Base-by-base conservation (phyloP, 2,888 invertebrate species). In the Pecten maximus region DNA sequence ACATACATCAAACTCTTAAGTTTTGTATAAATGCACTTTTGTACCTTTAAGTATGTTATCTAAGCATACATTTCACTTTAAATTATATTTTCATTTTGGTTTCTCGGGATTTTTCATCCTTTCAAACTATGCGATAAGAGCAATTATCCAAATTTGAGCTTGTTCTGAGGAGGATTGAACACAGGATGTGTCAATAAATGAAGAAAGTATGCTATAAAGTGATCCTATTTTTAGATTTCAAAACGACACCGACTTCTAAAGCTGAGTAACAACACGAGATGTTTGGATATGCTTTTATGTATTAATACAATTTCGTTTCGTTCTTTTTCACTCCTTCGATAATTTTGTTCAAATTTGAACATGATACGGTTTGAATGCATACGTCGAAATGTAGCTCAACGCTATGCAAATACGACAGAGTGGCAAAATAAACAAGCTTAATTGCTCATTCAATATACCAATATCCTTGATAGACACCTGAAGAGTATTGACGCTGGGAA, bases 271-370 rank as follows among this genome's bases (percentile, higher is more conserved):
- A 4, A 35, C 28, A 74, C 35, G 28, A 15, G 74, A 28, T 74
- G 74, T 74, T 74, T 74, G 35, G 10, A 74, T 12, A 74, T 74
- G 8, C 35, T 74, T 74, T 74, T 74, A 74, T 35, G 35, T 74
- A 74, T 35, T 35, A 74, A 35, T 74, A 74, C 28, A 74, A 35
- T 74, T 74, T 74, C 74, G 28, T 74, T 60, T 74, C 74, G 74
- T 35, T 74, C 74, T 74, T 74, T 74, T 74, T 35, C 74, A 74
- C 74, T 28, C 28, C 35, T 74, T 28, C 74, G 74, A 74, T 74
- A 74, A 74, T 74, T 74, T 74, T 74, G 74, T 74, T 35, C 74
- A 74, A 74, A 74, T 74, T 74, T 74, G 74, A 74, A 74, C 74
- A 74, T 74, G 74, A 74, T 74, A 74, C 74, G 74, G 74, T 74